A percentile compares a stretch with the other conserved stretches of the same genome.
Conservation (phyloP, 2,113 vertebrate genomes). For the Australoheros scitulus region DNA sequence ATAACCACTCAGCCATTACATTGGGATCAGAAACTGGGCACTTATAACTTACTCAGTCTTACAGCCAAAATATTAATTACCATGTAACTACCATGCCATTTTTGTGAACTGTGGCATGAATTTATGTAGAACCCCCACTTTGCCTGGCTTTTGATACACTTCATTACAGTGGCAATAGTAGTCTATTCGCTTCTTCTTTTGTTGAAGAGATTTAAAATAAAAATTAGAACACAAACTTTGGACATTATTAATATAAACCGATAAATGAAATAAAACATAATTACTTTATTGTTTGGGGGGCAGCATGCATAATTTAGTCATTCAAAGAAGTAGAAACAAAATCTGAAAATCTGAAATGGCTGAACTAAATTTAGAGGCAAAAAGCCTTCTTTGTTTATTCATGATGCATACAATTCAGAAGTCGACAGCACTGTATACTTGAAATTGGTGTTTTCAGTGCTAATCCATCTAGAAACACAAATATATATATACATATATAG, state of each 20-base stretch:
- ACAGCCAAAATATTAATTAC: not conserved
- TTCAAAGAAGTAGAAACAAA: accelerated
- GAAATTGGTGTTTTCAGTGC: not conserved
- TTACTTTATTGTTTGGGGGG: not conserved
- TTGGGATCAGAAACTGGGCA: not conserved
- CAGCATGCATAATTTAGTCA: not conserved
- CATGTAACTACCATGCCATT: not conserved
- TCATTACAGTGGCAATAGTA: not conserved
- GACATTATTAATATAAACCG: not conserved
- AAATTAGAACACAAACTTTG: not conserved
- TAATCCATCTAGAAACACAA: not conserved
- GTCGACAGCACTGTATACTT: not conserved
- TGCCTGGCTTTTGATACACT: not conserved
- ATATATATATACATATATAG: no score
- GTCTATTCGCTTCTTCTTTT: not conserved
- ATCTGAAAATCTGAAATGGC: not conserved
- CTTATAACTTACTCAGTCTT: not conserved
- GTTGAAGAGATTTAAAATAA: not conserved
- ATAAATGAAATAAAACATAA: no score
- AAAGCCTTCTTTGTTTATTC: accelerated
- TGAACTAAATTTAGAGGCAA: not conserved
- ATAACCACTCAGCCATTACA: not conserved
- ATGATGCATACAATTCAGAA: not conserved
- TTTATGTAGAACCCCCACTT: not conserved
- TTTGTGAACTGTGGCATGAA: not conserved